Percentiles rank a stretch among this genome's conserved stretches.
Evolutionary conservation across 2,113 vertebrate genomes (phyloP).

Genomic region (Cinclus cinclus): DNA sequence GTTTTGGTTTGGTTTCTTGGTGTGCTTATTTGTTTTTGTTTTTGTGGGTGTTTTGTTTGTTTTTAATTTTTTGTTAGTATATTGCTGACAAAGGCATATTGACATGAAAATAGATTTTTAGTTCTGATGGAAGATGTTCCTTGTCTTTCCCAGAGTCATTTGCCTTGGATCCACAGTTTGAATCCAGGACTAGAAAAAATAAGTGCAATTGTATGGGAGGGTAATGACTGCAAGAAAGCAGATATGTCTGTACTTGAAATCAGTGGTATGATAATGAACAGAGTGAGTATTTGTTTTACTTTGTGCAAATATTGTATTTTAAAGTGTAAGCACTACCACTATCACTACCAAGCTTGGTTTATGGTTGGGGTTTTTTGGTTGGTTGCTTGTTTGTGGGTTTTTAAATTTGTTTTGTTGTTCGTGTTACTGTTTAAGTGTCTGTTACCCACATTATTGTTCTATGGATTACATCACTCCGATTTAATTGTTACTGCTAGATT

Average conservation of each 20-base stretch:
- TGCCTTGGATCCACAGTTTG: constrained; percentile 94
- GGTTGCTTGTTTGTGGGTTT: not conserved
- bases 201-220: constrained; percentile 98
- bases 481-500: not conserved
- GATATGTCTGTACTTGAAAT: constrained; percentile 99
- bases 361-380: not conserved
- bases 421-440: not conserved
- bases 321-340: not conserved
- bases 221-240: constrained; percentile 97
- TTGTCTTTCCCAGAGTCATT: constrained; percentile 81
- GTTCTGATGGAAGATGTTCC: not conserved
- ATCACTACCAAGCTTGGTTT: not conserved
- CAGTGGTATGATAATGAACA: constrained; percentile 99
- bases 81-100: not conserved
- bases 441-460: not conserved
- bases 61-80: not conserved
- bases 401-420: not conserved
- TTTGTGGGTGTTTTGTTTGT: too few relatives aligned
- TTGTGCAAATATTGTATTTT: not conserved
- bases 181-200: constrained; percentile 95
- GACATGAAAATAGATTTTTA: not conserved
- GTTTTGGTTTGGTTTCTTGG: not conserved
- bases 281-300: constrained; percentile 76
- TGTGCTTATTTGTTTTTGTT: not conserved
- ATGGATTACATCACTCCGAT: not conserved